These are phyloP conservation scores for Cataglyphis altisquamis DNA, from an alignment of 2,888 invertebrate genomes.

Conservation along the genomic window DNA sequence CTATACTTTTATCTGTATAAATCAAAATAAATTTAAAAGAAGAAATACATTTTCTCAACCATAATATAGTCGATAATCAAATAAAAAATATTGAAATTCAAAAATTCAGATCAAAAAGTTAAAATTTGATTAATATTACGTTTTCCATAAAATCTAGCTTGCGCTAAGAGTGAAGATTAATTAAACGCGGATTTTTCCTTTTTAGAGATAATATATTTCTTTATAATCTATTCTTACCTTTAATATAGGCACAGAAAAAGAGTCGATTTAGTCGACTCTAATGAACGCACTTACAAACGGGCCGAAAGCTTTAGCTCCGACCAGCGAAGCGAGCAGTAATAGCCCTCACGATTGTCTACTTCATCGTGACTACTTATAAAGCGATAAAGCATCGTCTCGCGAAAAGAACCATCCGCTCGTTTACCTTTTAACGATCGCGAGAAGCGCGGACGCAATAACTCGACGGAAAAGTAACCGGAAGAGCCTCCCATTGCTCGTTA, in stretches of 20 bases:
- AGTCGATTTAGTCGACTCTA: slow-evolving; percentile 7
- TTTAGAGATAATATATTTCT: background rate
- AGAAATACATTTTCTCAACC: background rate
- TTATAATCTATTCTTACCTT: background rate
- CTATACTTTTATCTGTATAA: background rate
- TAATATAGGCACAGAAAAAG: background rate
- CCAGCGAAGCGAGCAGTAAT: slow-evolving; percentile 19
- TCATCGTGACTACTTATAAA: slow-evolving; percentile 55
- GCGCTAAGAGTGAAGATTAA: background rate
- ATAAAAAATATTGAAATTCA: too few species aligned
- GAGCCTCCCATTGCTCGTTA: slow-evolving; percentile 48
- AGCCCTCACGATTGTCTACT: slow-evolving; percentile 50
- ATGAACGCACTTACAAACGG: background rate
- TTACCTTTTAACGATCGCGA: slow-evolving; percentile 53
- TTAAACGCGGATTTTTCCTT: background rate
- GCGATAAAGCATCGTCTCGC: slow-evolving; percentile 52
- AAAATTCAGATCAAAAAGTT: background rate
- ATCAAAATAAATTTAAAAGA: background rate
- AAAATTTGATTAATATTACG: background rate
- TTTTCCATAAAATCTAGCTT: background rate
- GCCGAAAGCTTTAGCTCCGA: background rate
- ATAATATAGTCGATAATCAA: background rate
- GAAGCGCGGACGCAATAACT: slow-evolving; percentile 46
- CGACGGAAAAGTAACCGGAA: slow-evolving; percentile 47
- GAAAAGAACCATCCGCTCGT: slow-evolving; percentile 50